Base-by-base conservation (phyloP, 2,113 vertebrate genomes). In the Anoura caudifer region DNA sequence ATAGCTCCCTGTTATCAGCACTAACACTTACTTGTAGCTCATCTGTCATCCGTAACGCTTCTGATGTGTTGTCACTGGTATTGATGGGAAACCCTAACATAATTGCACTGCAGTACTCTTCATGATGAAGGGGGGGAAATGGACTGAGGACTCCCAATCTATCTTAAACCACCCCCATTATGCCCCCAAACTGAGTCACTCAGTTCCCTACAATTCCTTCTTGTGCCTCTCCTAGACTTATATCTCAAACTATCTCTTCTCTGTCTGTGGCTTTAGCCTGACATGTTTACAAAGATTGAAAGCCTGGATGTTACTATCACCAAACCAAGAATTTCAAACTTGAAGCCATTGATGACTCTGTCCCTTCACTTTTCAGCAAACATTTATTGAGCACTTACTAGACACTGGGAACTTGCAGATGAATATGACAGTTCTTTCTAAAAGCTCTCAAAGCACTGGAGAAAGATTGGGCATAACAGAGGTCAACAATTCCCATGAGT, bases 331-430 rank as follows among this genome's bases (percentile, higher is more conserved):
- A 45, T 80, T 56, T 88, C 56, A 59, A 61, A 84, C 70, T 70
- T 82, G 67, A 88, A 95, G 73, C 33, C 56, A 19, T 26, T 20
- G 17, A 89, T 88, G 75, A 86, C 52, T 4, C 24, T 26, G 54
- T 59, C n/a, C 45, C 94, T 96, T 90, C 45, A 73, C 70, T 72
- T 89, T 90, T 87, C 50, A 76, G 45, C 47, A 72, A 92, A 95
- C 45, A 69, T 89, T 93, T 95, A 69, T 75, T 88, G 54, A 95
- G 36, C 6, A 81, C 26, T 24, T 86, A 56, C 17, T 26, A 87
- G n/a, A 38, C 36, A 56, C 43, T 63, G 26, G n/a, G 33, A 36
- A 91, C 63, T 91, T 47, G 63, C 22, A 45, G 45, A 31, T 72
- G 28, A 47, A 24, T 54, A 36, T 87, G 63, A 80, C 13, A 52